Conservation (phyloP, 2,888 invertebrate species). For the Lithophane ornitopus region DNA sequence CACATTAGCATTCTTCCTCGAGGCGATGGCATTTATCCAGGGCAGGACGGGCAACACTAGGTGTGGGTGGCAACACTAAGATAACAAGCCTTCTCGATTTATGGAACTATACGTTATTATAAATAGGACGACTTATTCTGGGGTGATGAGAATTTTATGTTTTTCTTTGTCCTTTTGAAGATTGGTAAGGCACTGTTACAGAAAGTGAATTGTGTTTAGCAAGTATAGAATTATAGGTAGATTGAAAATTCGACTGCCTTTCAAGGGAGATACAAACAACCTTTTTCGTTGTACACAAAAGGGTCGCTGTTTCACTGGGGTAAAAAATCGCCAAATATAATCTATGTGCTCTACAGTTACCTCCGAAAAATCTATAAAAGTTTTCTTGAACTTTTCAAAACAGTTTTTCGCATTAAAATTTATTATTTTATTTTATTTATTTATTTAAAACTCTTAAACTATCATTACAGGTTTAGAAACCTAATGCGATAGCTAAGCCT, state of each 20-base stretch:
- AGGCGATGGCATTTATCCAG: slow-evolving; percentile 58
- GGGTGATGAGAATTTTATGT: not conserved
- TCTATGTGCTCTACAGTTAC: too few relatives aligned
- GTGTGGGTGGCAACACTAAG: slow-evolving; percentile 66
- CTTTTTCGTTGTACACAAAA: too few relatives aligned
- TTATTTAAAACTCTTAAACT: too few relatives aligned
- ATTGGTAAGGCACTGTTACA: not conserved
- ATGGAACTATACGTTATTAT: slow-evolving; percentile 57
- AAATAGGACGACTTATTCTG: slow-evolving; percentile 58
- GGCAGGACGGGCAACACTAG: slow-evolving; percentile 49
- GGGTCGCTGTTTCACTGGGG: too few relatives aligned
- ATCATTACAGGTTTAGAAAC: too few relatives aligned
- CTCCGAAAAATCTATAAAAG: too few relatives aligned
- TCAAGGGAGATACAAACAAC: not conserved
- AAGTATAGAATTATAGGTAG: not conserved
- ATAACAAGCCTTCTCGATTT: slow-evolving; percentile 69
- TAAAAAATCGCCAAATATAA: too few relatives aligned
- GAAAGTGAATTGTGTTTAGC: not conserved
- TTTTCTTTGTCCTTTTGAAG: not conserved
- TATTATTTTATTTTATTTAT: too few relatives aligned
- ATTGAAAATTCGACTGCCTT: not conserved
- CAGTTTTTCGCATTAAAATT: not conserved
- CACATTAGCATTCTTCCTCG: slow-evolving; percentile 53
- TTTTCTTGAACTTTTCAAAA: too few relatives aligned
- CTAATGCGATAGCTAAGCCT: too few relatives aligned